Evolutionary conservation across 2,888 invertebrate genomes (phyloP), one percentile per base, ranked within the genome.

Genomic region (Endotricha flammealis): DNA sequence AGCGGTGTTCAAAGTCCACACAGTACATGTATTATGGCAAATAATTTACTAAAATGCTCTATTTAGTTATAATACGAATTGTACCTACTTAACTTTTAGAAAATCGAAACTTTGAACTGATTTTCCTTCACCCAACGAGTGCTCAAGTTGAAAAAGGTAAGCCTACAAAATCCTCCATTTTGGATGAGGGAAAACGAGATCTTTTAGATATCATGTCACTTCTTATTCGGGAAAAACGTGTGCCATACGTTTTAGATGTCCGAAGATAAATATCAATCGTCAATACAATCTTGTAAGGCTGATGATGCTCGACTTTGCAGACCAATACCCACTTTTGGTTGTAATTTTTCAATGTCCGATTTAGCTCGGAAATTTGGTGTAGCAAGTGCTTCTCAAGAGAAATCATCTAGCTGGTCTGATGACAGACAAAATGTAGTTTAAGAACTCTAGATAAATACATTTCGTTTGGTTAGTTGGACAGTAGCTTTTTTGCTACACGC

Each of bases 11-110:
- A 61, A 57, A 64, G 64, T 61, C 54, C 32, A n/a, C 53, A 50
- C 56, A 58, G 51, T 46, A 56, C 55, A 48, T 41, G 40, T 36
- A 38, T 39, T 50, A 66, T 64, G 68, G 69, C 71, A 61, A 63
- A 60, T 48, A 64, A 64, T 65, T 64, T 54, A 62, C 64, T 67
- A 77, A 64, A 69, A 69, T 52, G 63, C 58, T 64, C 64, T 64
- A 67, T 49, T 42, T 53, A 53, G 54, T 64, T 66, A 57, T 54
- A 53, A 38, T 60, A 73, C 64, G 67, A 78, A 73, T 78, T 79
- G 70, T 62, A 68, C 62, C 81, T 82, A 83, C 72, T 76, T 79
- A 76, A 58, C 38, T 44, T 56, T 73, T 69, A 68, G 57, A 48
- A 60, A 56, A 55, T 50, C 37, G 39, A 44, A 50, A 39, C 24